Evolutionary conservation across 2,888 invertebrate species (phyloP).

Genomic region (Entomobrya multifasciata): DNA sequence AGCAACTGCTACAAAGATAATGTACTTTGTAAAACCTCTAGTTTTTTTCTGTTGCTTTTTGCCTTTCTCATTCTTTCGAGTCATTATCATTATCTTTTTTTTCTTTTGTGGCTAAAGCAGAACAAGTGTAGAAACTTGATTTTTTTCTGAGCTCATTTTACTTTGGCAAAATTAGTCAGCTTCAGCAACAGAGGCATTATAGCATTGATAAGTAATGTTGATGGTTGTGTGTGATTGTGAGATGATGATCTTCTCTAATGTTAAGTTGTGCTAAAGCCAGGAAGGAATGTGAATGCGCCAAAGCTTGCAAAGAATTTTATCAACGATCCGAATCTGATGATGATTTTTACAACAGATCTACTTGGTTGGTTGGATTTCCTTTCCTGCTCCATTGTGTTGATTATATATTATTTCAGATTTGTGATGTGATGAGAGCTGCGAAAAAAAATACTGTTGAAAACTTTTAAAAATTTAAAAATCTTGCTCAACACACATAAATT

Average conservation of each 20-base stretch:
- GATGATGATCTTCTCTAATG: background rate
- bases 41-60: conserved; percentile 10
- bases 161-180: conserved; percentile 26
- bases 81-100: conserved; percentile 55
- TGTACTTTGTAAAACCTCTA: conserved; percentile 52
- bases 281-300: conserved; percentile 34
- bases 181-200: too few relatives aligned
- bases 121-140: conserved; percentile 43
- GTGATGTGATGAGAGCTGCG: background rate
- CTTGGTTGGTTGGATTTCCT: conserved; percentile 41
- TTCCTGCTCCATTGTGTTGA: background rate
- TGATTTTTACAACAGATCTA: conserved; percentile 37
- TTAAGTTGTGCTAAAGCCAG: background rate
- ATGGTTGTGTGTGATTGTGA: conserved; percentile 11
- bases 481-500: background rate
- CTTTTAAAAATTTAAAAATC: too few relatives aligned
- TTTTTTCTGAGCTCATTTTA: conserved; percentile 45
- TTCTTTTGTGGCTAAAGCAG: conserved; percentile 39
- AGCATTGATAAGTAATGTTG: conserved; percentile 16
- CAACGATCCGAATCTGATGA: conserved; percentile 53
- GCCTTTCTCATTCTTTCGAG: conserved; percentile 48
- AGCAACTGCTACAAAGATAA: conserved; percentile 56
- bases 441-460: background rate
- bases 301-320: conserved; percentile 59
- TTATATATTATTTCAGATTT: background rate